Evolutionary conservation across 2,113 vertebrate species (phyloP), one percentile per base, ranked within the genome.

Genomic region (Dipodomys ordii): DNA sequence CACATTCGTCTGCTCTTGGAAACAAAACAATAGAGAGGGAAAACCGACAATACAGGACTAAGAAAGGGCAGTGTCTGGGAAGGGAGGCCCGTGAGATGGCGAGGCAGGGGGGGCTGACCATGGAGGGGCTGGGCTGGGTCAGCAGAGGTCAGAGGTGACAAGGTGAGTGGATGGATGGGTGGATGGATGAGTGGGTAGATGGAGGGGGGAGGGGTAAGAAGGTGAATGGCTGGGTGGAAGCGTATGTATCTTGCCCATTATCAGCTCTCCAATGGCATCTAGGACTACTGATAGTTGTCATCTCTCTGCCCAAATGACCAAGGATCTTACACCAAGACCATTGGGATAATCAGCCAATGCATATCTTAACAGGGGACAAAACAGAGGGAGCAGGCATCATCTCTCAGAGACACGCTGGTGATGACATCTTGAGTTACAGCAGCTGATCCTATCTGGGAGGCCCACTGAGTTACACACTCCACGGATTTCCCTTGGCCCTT

Each of bases 401-500:
- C 25, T 49, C 46, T 72, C 8, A 1, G 28, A 32, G 49, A 11
- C 39, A 19, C 15, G 0, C 62, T 6, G 15, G 32, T 8, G 57
- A 16, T 2, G 3, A 53, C 53, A 27, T 1, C 8, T 10, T 22
- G 4, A 46, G 30, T n/a, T 49, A 6, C 18, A 78, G 73, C 30
- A 5, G 39, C 39, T 39, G 39, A 39, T 39, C 39, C 15, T 1
- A 35, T 67, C n/a, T 64, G 19, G 32, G 68, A 46, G 8, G 7
- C 0, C 0, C 15, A 7, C 5, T 30, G 22, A 27, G 30, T 28
- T 22, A 8, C 0, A 25, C 8, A 11, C 76, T 27, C 67, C n/a
- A 0, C 53, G 19, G 69, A 13, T 76, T 23, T 69, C 30, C 46
- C 64, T 28, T 32, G 12, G 81, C 65, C 53, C 20, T 39, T 13